phyloP scores from a whole-genome alignment of 2,888 invertebrate species.

The Parasteatoda lunata region DNA sequence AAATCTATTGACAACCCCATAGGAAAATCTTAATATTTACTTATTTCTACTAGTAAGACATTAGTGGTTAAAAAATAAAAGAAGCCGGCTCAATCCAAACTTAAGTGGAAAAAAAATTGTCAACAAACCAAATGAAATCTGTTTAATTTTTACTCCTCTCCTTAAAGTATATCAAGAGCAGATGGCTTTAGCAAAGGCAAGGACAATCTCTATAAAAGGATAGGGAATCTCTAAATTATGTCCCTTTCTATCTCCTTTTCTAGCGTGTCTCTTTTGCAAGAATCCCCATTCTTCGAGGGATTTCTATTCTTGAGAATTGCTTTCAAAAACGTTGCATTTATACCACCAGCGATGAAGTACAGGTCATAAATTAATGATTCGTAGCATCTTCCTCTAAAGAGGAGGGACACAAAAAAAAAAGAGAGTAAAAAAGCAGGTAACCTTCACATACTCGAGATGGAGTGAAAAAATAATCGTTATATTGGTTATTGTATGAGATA shows the following conservation, averaged over 20 bases:
- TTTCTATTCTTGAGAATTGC: slow-evolving; percentile 26
- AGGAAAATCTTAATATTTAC: too few species aligned
- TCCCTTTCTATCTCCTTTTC: slow-evolving; percentile 17
- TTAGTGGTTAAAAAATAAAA: too few species aligned
- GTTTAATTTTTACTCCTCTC: slow-evolving; percentile 37
- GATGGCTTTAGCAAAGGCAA: slow-evolving; percentile 45
- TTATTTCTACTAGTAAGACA: too few species aligned
- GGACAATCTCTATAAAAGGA: slow-evolving; percentile 33
- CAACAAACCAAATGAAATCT: background rate
- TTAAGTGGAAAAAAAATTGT: too few species aligned
- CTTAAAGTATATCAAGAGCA: slow-evolving; percentile 15
- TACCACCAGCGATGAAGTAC: slow-evolving; percentile 49
- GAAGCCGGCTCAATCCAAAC: too few species aligned
- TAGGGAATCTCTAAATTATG: slow-evolving; percentile 67
- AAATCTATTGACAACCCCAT: too few species aligned
- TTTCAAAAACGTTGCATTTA: slow-evolving; percentile 19
- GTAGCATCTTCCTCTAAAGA: slow-evolving; percentile 4
- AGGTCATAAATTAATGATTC: slow-evolving; percentile 65
- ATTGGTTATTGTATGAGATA: slow-evolving; percentile 18
- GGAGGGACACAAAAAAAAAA: background rate
- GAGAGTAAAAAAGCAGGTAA: background rate
- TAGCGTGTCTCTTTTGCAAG: slow-evolving; percentile 3
- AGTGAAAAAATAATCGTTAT: background rate
- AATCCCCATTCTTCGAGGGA: slow-evolving; percentile 21
- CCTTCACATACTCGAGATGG: slow-evolving; percentile 6